Evolutionary conservation across 2,113 vertebrate species (phyloP).

Genomic region (Trematocara stigmaticum): DNA sequence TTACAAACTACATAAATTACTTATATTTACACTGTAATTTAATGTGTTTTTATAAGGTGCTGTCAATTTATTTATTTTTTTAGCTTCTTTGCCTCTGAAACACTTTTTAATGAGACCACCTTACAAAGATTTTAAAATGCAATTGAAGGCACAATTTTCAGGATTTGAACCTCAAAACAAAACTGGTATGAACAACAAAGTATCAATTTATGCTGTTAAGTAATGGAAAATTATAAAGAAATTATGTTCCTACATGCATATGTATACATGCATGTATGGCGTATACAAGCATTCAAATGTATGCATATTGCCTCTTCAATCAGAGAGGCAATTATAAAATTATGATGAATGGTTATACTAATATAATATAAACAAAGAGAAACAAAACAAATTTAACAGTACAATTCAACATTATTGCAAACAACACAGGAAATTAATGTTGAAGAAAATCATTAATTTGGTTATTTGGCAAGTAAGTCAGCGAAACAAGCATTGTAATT

Average conservation of each 20-base stretch:
- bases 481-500: neutral
- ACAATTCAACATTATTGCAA: neutral
- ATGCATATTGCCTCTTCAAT: neutral
- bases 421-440: neutral
- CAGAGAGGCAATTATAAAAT: neutral
- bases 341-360: neutral
- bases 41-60: neutral
- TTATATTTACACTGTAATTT: neutral
- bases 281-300: neutral
- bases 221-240: neutral
- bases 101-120: neutral
- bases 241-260: neutral
- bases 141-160: neutral
- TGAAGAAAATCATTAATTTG: neutral
- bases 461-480: neutral
- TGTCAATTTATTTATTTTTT: neutral
- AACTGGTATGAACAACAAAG: neutral
- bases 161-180: neutral
- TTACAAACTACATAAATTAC: neutral
- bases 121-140: neutral
- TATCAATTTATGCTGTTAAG: neutral
- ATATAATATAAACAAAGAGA: rapidly evolving
- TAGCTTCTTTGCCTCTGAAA: neutral
- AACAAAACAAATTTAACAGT: neutral
- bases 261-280: neutral